Evolutionary conservation across 2,113 vertebrate species (phyloP).

Genomic region (Machaerirhynchus nigripectus): DNA sequence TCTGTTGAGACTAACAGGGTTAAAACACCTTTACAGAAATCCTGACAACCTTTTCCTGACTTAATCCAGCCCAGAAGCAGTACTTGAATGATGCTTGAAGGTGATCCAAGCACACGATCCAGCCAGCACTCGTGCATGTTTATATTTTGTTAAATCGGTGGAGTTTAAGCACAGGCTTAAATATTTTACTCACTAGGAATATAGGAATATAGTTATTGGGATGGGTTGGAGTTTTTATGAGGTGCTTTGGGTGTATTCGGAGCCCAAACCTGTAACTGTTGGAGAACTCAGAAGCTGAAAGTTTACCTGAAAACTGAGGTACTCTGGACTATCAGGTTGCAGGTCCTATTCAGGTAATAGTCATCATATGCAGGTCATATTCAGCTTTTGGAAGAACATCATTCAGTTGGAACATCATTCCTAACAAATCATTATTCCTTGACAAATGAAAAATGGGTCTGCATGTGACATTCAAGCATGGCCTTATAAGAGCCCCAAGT

Average conservation of each 20-base stretch:
- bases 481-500: background rate
- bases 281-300: background rate
- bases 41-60: background rate
- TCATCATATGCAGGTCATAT: background rate
- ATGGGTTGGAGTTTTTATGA: background rate
- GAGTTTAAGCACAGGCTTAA: background rate
- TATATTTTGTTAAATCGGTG: background rate
- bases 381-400: background rate
- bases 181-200: background rate
- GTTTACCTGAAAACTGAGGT: background rate
- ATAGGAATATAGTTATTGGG: background rate
- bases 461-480: background rate
- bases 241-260: background rate
- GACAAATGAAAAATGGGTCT: background rate
- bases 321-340: background rate
- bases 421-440: background rate
- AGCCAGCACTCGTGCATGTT: background rate
- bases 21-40: background rate
- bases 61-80: background rate
- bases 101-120: background rate
- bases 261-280: background rate
- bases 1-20: background rate
- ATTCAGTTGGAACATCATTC: background rate
- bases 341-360: too few species aligned
- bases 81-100: background rate